A percentile compares a stretch with the other conserved stretches of the same genome.
Conservation (phyloP, 2,113 vertebrate species). For the Nothocercus julius region DNA sequence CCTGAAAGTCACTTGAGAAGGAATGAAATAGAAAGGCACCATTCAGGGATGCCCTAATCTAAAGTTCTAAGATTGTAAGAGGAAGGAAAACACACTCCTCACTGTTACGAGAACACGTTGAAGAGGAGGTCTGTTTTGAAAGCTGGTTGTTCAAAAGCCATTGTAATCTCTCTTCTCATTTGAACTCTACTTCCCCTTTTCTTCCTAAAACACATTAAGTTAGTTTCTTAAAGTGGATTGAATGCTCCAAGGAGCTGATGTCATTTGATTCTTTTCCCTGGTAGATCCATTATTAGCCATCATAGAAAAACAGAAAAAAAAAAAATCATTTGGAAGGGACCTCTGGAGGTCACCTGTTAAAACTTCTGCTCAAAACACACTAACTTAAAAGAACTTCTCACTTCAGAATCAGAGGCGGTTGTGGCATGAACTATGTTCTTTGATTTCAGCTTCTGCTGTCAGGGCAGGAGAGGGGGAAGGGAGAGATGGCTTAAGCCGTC, state of each 20-base stretch:
- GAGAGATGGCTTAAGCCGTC: not conserved
- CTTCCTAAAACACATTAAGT: not conserved
- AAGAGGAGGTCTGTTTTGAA: not conserved
- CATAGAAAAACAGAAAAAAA: not conserved
- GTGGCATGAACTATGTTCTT: not conserved
- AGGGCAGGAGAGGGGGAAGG: not conserved
- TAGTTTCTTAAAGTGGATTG: not conserved
- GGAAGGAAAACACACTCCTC: not conserved
- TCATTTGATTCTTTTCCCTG: not conserved
- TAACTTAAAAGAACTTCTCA: not conserved
- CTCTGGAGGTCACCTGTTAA: not conserved
- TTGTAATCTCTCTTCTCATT: not conserved
- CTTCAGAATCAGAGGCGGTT: not conserved
- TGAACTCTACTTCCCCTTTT: not conserved
- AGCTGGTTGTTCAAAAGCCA: not conserved
- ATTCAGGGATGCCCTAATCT: not conserved
- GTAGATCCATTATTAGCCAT: not conserved
- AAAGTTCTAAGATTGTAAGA: not conserved
- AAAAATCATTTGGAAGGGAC: not conserved
- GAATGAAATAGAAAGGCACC: not conserved
- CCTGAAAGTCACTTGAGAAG: not conserved
- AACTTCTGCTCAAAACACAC: not conserved
- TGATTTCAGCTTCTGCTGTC: not conserved
- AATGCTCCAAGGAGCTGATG: not conserved
- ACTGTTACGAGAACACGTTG: not conserved